Percentiles rank a stretch among this genome's conserved stretches.
These are phyloP conservation scores for Chelmon rostratus DNA, from an alignment of 2,797 vertebrate species.

Conservation along the genomic window DNA sequence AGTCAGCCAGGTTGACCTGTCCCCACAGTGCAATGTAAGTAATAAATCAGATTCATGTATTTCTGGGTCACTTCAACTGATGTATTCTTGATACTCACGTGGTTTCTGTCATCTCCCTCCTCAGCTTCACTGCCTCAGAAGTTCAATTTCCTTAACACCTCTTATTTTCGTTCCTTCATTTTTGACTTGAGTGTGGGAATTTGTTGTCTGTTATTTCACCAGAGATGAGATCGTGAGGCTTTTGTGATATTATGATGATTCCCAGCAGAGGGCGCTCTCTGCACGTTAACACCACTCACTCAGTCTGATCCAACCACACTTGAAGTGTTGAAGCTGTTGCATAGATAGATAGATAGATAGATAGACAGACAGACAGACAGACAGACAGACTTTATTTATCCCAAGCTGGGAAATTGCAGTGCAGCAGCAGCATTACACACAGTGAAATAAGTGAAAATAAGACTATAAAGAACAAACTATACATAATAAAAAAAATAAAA, in stretches of 20 bases:
- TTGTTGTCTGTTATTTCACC: not conserved
- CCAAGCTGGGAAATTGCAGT: no score
- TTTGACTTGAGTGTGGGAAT: not conserved
- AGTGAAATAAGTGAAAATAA: no score
- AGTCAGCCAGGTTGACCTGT: not conserved
- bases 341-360: no score
- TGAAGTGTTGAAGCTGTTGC: no score
- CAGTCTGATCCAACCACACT: no score
- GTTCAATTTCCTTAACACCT: not conserved
- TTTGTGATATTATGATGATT: not conserved
- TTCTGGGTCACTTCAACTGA: not conserved
- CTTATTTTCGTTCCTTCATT: not conserved
- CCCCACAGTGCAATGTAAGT: constrained; percentile 28
- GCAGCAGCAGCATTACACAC: no score
- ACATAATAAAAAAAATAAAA: no score
- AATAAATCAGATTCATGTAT: constrained; percentile 26
- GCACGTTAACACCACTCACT: not conserved
- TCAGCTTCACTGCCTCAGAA: not conserved
- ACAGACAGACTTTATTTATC: no score
- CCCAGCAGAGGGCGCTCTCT: constrained; percentile 65
- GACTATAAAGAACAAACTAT: no score
- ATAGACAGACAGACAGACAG: no score
- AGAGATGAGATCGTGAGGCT: not conserved
- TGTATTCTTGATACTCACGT: not conserved
- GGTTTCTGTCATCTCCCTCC: not conserved